These are phyloP conservation scores for Anomalospiza imberbis DNA, from an alignment of 2,797 vertebrate genomes.

Conservation along the genomic window DNA sequence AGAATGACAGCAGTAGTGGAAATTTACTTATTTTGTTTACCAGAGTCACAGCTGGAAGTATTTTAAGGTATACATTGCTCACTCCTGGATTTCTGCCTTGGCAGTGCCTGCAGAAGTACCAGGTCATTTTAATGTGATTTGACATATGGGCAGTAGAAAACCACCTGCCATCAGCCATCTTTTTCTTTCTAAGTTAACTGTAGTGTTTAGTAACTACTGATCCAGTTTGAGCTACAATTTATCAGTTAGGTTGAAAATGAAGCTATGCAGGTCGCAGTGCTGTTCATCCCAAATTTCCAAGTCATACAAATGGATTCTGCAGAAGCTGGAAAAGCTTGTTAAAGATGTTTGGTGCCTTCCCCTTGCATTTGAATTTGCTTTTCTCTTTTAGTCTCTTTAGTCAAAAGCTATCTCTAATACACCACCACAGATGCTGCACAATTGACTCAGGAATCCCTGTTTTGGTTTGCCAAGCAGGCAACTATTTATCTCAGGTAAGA, in stretches of 20 bases:
- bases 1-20: neutral
- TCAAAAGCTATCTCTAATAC: neutral
- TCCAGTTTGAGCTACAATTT: neutral
- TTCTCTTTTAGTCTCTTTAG: neutral
- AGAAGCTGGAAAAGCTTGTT: neutral
- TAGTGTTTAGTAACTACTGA: neutral
- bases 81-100: neutral
- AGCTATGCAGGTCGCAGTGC: neutral
- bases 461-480: slow-evolving; percentile 35
- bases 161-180: neutral
- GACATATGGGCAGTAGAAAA: neutral
- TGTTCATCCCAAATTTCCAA: neutral
- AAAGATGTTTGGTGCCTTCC: neutral
- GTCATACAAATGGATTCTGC: neutral
- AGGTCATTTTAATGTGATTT: neutral
- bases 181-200: neutral
- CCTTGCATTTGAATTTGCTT: neutral
- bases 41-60: neutral
- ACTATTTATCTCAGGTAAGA: neutral
- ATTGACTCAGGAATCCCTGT: slow-evolving; percentile 32
- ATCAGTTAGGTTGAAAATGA: neutral
- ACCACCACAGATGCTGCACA: neutral
- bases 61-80: neutral
- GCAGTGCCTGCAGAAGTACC: neutral
- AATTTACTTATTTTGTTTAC: slow-evolving; percentile 26